phyloP scores from a whole-genome alignment of 2,113 vertebrate species.

The Tinamus guttatus region DNA sequence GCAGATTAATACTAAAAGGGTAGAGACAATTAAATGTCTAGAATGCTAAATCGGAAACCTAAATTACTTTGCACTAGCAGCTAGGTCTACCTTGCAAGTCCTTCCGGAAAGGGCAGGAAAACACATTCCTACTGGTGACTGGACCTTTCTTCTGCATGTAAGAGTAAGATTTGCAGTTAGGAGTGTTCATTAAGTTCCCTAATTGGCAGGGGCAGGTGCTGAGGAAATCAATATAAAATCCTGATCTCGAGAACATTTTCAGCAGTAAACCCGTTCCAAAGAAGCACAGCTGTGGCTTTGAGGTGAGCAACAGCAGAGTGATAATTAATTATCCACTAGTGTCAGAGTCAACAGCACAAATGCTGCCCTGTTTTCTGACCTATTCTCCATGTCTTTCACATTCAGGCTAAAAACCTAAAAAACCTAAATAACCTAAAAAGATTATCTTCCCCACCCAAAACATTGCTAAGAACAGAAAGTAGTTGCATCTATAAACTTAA shows the following conservation, averaged over 20 bases:
- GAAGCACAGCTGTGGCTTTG: not conserved
- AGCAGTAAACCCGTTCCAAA: not conserved
- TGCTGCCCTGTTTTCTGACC: not conserved
- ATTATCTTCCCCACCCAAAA: not conserved
- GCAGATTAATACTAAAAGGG: slow-evolving; percentile 45
- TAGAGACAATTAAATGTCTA: slow-evolving; percentile 33
- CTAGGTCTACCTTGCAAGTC: not conserved
- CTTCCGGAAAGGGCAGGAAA: not conserved
- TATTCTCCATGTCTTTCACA: not conserved
- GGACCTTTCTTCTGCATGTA: not conserved
- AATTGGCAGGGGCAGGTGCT: not conserved
- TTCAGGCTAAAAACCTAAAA: too few species aligned
- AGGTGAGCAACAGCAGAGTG: not conserved
- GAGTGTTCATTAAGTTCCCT: not conserved
- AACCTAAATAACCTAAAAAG: too few species aligned
- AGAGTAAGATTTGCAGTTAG: not conserved
- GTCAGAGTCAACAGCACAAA: not conserved
- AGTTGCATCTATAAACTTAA: not conserved
- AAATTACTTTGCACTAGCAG: not conserved
- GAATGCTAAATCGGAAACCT: not conserved
- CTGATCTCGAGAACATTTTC: not conserved
- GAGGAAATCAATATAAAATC: not conserved
- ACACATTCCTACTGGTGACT: not conserved
- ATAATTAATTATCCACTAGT: not conserved
- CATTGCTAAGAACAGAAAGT: not conserved